Base-by-base conservation (phyloP, 2,888 invertebrate genomes). In the Agrochola circellaris region DNA sequence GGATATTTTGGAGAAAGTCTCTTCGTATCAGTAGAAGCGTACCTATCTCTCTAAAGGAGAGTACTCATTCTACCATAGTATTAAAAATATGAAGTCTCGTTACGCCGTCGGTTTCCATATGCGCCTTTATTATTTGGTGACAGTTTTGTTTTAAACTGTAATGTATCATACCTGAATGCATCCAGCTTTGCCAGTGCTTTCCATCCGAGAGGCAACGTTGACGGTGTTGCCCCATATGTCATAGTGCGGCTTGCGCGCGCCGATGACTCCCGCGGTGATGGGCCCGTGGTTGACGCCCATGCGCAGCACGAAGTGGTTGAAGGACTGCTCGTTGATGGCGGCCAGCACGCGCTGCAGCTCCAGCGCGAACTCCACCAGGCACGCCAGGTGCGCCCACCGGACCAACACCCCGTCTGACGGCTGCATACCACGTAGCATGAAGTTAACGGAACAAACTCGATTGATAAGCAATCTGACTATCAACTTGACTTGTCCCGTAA, bases 161-260 rank as follows among this genome's bases (percentile, higher is more conserved):
- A 61, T 34, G 2, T 42, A 20, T 26, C n/a, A 7, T 95, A 99
- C 99, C 98, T 99, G 99, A 90, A 99, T 98, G 88, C 98, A 98
- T 9, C 99, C 99, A 74, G 99, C 99, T 96, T 99, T 99, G 82
- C 99, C 99, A 0, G 99, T 99, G 92, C 99, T 99, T 93, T 99
- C 99, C 99, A 99, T 99, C 78, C 99, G 97, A 0, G 99, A 99
- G 11, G 99, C 99, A 1, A 99, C 99, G 93, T 99, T 99, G 26
- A 99, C 99, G 0, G 99, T 99, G 93, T 99, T 99, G 2, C 99
- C 99, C 99, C 99, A 99, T 89, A 99, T 99, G 93, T 99, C 99
- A 92, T 99, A 99, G 94, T 99, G 99, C 0, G 99, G 99, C 93
- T 99, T 99, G 72, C 99, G 97, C 0, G 99, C 99, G 23, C 99